Base-by-base conservation (phyloP, 2,888 invertebrate species). In the Nephrotoma flavescens region DNA sequence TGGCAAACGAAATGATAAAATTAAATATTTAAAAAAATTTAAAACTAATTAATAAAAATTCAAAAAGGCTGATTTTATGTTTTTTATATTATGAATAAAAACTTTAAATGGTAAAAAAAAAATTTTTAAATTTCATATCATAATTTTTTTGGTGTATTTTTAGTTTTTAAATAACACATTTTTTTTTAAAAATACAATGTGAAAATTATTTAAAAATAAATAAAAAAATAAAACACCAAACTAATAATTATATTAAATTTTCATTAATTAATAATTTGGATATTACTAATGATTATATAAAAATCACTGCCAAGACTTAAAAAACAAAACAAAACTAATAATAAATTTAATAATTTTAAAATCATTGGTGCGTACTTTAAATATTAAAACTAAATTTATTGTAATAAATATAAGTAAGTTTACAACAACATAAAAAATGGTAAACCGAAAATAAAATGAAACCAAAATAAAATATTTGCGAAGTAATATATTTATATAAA, bases 311-410 rank as follows among this genome's bases (percentile, higher is more conserved):
- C 85, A 85, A 85, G 85, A 85, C 85, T 85, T 19, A 85, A 85
- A 83, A 83, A 19, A 31, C 11, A 41, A 84, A 41, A 71, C 7
- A 71, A 41, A 85, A 84, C 4, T 84, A 84, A 84, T 84, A 84
- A 84, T 84, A 42, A 84, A 84, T 84, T 42, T 41, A 85, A 85
- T 31, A 3, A 85, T 44, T 45, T 85, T 85, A 85, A 44, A 85
- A 85, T 85, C 85, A 85, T 31, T 44, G 85, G 85, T 85, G 85
- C 85, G 85, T 85, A 85, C 85, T 85, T 85, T 85, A 85, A 85
- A 85, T 31, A 31, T 71, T 71, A 71, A 31, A 31, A 71, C 31
- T 71, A 71, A 9, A 71, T 71, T 9, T 71, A 15, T 47, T 47
- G 12, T 15, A 52, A 52, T 31, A 31, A 31, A 31, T 31, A 52